Evolutionary conservation across 2,888 invertebrate species (phyloP).

Genomic region (Adineta ricciae): DNA sequence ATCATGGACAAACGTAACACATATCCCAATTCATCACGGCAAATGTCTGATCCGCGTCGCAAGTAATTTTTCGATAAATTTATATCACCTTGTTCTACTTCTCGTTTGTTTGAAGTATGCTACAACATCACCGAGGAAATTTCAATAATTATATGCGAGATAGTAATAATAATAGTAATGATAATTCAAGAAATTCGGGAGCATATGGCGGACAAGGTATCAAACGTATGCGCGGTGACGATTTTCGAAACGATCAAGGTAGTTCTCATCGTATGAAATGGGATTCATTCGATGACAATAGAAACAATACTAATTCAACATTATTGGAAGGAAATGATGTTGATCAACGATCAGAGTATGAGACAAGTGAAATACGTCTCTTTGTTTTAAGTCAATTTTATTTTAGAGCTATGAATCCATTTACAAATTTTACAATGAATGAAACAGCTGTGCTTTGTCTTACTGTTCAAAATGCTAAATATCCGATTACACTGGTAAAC

Average conservation of each 20-base stretch:
- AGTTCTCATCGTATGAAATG: not conserved
- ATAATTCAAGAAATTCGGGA: not conserved
- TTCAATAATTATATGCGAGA: not conserved
- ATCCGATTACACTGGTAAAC: constrained; percentile 85
- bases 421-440: not conserved
- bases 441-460: constrained; percentile 67
- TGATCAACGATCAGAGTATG: constrained; percentile 8
- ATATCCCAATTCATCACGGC: not conserved
- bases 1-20: not conserved
- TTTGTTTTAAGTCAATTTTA: not conserved
- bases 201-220: not conserved
- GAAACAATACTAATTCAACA: not conserved
- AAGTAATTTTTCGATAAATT: not conserved
- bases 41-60: not conserved
- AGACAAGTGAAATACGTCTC: not conserved
- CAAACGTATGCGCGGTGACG: not conserved
- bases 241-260: not conserved
- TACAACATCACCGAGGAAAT: not conserved
- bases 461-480: constrained; percentile 93
- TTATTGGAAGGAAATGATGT: not conserved
- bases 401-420: not conserved
- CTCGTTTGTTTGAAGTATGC: not conserved
- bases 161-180: not conserved
- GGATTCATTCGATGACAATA: not conserved
- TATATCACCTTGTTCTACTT: not conserved